Conservation (phyloP, 2,888 invertebrate species). For the Sphinx pinastri region DNA sequence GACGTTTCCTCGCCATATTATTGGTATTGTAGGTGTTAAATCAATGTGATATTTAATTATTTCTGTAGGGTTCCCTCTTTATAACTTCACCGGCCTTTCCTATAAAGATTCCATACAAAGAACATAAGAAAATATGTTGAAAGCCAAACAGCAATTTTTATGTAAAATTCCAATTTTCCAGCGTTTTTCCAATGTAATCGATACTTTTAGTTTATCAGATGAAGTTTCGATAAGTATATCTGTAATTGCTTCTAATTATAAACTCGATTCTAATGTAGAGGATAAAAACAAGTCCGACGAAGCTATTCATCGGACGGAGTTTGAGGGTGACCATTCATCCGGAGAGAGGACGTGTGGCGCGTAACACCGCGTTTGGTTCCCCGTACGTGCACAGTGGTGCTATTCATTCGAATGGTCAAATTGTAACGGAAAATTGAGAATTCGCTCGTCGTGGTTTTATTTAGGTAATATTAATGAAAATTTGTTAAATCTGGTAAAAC, state of each 20-base stretch:
- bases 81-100: too few species aligned
- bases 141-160: background rate
- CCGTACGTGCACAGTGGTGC: background rate
- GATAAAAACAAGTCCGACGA: constrained; percentile 9
- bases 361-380: constrained; percentile 14
- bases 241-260: constrained; percentile 10
- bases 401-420: constrained; percentile 4
- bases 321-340: constrained; percentile 26
- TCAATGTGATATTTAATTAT: too few species aligned
- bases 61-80: too few species aligned
- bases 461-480: background rate
- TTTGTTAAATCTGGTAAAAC: too few species aligned
- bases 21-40: too few species aligned
- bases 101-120: background rate
- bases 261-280: background rate
- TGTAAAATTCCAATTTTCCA: background rate
- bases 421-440: constrained; percentile 6
- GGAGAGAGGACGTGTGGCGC: constrained; percentile 19
- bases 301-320: constrained; percentile 19
- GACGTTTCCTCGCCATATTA: too few species aligned
- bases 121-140: too few species aligned
- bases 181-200: background rate
- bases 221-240: constrained; percentile 6
- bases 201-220: background rate
- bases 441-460: too few species aligned